Evolutionary conservation across 2,888 invertebrate species (phyloP).

Genomic region (Leucophenga montana): DNA sequence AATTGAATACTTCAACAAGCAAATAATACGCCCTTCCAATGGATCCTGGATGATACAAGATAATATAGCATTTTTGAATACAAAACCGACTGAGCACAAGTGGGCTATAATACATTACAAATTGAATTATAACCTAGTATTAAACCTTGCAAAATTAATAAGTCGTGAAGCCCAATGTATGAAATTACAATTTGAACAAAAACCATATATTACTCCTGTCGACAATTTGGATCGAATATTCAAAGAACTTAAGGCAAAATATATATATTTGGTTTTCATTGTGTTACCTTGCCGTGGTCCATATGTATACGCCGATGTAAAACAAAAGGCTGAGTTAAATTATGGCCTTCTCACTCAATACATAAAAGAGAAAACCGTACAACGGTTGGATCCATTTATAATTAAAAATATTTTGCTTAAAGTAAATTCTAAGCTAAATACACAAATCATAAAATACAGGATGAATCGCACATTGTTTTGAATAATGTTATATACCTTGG

Average conservation of each 20-base stretch:
- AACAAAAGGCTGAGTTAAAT: constrained; percentile 80
- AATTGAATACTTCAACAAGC: constrained; percentile 76
- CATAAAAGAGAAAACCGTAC: constrained; percentile 76
- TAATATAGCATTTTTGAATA: constrained; percentile 41
- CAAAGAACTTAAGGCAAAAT: constrained; percentile 49
- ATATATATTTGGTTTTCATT: constrained; percentile 78
- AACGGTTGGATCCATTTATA: constrained; percentile 75
- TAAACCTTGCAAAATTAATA: constrained; percentile 29
- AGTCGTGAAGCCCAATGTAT: constrained; percentile 31
- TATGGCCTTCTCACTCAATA: constrained; percentile 85
- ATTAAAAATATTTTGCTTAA: constrained; percentile 82
- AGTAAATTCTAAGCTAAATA: constrained; percentile 88
- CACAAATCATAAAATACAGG: constrained; percentile 78
- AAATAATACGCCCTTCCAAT: constrained; percentile 40
- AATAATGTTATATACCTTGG: constrained; percentile 79
- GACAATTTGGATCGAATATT: constrained; percentile 47
- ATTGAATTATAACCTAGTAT: constrained; percentile 37
- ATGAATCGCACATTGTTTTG: constrained; percentile 39
- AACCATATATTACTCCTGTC: constrained; percentile 42
- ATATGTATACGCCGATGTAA: constrained; percentile 75
- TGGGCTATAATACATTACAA: constrained; percentile 62
- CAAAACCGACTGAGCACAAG: constrained; percentile 44
- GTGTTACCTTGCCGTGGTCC: constrained; percentile 75
- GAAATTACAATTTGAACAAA: constrained; percentile 51
- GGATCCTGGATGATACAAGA: constrained; percentile 63